These are phyloP conservation scores for Pocillopora meandrina DNA, from an alignment of 92 coral and sea anemone genomes.

Conservation along the genomic window DNA sequence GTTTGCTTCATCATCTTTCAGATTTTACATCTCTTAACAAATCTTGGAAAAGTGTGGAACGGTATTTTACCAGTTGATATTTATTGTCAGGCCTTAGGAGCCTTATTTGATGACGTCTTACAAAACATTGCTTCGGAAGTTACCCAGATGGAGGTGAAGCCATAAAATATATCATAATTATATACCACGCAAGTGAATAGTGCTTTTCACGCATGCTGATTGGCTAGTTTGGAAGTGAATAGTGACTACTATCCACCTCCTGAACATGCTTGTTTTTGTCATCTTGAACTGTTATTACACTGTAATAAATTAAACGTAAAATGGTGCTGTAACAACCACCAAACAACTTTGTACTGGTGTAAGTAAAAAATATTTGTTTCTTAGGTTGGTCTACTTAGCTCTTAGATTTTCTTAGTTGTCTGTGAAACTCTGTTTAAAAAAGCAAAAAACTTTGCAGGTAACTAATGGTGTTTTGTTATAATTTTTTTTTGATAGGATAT, in stretches of 20 bases:
- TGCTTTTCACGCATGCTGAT: too few species aligned
- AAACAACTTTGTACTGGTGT: too few species aligned
- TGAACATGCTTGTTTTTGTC: too few species aligned
- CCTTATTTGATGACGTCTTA: constrained; percentile 82
- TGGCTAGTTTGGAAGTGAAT: too few species aligned
- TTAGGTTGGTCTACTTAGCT: too few species aligned
- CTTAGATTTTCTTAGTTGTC: too few species aligned
- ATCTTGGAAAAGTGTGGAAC: constrained; percentile 90
- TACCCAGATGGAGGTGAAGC: constrained; percentile 81
- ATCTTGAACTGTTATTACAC: too few species aligned
- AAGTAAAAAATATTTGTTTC: too few species aligned
- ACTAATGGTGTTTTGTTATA: background rate
- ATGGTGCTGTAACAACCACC: too few species aligned
- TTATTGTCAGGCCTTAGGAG: constrained; percentile 80
- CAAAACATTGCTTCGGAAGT: constrained; percentile 72
- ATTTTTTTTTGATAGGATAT: constrained; percentile 65
- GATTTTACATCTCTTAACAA: constrained; percentile 84
- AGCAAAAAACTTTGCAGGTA: background rate
- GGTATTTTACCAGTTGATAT: constrained; percentile 83
- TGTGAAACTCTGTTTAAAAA: too few species aligned
- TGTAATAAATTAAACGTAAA: too few species aligned
- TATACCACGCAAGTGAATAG: background rate
- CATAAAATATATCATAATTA: background rate
- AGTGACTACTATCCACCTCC: too few species aligned
- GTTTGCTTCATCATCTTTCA: constrained; percentile 2